phyloP scores from a whole-genome alignment of 1,140 invertebrate genomes.

The Zelostemma sp. region DNA sequence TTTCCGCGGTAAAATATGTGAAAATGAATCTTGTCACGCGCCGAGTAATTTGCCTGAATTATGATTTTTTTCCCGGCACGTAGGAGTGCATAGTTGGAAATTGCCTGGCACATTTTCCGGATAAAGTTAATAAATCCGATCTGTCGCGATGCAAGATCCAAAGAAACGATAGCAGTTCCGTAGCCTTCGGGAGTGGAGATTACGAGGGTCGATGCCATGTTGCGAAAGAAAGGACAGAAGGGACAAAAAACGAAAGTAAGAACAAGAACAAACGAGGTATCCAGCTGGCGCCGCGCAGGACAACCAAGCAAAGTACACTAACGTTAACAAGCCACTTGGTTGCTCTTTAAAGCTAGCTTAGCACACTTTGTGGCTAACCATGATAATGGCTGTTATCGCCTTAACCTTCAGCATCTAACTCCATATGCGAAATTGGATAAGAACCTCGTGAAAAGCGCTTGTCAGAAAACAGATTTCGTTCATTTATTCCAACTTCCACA shows the following conservation, averaged over 20 bases:
- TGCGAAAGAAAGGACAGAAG: not conserved
- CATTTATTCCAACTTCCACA: no score
- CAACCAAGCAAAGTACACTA: conserved; percentile 6
- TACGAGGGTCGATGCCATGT: conserved; percentile 9
- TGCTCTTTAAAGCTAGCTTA: conserved; percentile 10
- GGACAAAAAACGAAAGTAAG: conserved; percentile 4
- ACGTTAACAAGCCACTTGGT: conserved; percentile 5
- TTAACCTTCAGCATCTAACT: not conserved
- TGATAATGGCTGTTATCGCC: conserved; percentile 6
- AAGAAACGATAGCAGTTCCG: conserved; percentile 44
- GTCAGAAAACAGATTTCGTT: no score
- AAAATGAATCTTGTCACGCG: not conserved
- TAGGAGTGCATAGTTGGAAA: conserved; percentile 3
- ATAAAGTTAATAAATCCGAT: conserved; percentile 51
- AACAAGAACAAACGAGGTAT: conserved; percentile 9
- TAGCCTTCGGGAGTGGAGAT: conserved; percentile 7
- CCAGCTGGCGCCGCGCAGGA: conserved; percentile 5
- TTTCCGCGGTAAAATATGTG: not conserved
- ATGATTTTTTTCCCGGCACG: conserved; percentile 4
- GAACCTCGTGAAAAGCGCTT: not conserved
- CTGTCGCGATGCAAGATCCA: conserved; percentile 34
- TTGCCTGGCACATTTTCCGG: conserved; percentile 8
- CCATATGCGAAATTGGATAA: not conserved
- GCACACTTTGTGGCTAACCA: conserved; percentile 3
- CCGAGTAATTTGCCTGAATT: conserved; percentile 4